A percentile compares a stretch with the other conserved stretches of the same genome.
Conservation (phyloP, 2,888 invertebrate species). For the Meghimatium bilineatum region DNA sequence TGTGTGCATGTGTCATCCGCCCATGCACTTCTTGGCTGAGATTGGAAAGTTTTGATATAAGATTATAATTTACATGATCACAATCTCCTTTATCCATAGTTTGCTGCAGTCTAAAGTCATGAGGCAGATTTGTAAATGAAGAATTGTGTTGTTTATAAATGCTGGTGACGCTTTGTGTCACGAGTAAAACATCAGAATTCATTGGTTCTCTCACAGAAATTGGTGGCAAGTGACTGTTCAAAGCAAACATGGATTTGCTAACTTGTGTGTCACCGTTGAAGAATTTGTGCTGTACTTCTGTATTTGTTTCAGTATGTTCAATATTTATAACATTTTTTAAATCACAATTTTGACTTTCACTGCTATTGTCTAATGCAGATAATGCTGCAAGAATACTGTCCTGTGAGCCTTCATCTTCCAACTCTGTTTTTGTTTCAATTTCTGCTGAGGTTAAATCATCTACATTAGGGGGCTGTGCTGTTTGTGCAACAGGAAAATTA, state of each 20-base stretch:
- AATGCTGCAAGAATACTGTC: neutral
- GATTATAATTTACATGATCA: neutral
- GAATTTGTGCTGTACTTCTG: neutral
- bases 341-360: neutral
- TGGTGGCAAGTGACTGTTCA: constrained; percentile 29
- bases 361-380: neutral
- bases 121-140: neutral
- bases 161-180: neutral
- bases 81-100: neutral
- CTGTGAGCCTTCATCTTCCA: neutral
- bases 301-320: neutral
- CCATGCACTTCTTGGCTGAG: neutral
- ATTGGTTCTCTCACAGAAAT: constrained; percentile 22
- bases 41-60: neutral
- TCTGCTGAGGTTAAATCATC: constrained; percentile 17
- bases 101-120: constrained; percentile 6
- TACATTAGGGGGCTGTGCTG: neutral
- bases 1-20: neutral
- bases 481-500: constrained; percentile 57
- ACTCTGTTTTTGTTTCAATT: neutral
- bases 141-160: neutral
- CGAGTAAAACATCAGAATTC: neutral
- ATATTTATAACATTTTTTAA: neutral
- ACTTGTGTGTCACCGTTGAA: neutral
- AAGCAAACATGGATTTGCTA: constrained; percentile 2